Conservation (phyloP, 2,888 invertebrate genomes). For the Thecophora atra region DNA sequence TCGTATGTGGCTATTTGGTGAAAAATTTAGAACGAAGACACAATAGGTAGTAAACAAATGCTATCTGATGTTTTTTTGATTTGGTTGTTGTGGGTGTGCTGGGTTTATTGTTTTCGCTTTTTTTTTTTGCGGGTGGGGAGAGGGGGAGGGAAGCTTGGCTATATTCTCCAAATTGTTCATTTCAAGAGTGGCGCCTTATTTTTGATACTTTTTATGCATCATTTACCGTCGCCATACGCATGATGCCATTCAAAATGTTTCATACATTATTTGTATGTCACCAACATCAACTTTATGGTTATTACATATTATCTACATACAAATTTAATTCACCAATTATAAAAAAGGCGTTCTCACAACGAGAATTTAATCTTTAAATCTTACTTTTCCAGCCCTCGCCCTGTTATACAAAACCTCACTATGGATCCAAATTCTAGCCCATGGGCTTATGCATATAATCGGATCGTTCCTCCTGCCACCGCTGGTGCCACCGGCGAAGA, state of each 20-base stretch:
- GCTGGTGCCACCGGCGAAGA: constrained; percentile 73
- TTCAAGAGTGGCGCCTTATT: background rate
- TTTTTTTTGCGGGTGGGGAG: background rate
- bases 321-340: too few species aligned
- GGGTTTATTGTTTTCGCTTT: constrained; percentile 16
- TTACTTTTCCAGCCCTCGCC: constrained; percentile 4
- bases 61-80: background rate
- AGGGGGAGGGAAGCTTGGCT: background rate
- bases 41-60: too few species aligned
- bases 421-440: constrained; percentile 90
- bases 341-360: too few species aligned
- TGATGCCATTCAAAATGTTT: constrained; percentile 48
- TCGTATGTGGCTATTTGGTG: too few species aligned
- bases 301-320: too few species aligned
- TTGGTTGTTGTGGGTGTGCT: background rate
- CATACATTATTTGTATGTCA: constrained; percentile 49
- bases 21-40: too few species aligned
- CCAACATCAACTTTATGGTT: constrained; percentile 57
- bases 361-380: constrained; percentile 32
- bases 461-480: constrained; percentile 75
- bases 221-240: constrained; percentile 5
- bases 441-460: constrained; percentile 88
- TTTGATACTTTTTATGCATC: constrained; percentile 3
- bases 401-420: constrained; percentile 43
- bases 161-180: constrained; percentile 21